Evolutionary conservation across 2,797 vertebrate species (phyloP).

Genomic region (Phoebastria nigripes): DNA sequence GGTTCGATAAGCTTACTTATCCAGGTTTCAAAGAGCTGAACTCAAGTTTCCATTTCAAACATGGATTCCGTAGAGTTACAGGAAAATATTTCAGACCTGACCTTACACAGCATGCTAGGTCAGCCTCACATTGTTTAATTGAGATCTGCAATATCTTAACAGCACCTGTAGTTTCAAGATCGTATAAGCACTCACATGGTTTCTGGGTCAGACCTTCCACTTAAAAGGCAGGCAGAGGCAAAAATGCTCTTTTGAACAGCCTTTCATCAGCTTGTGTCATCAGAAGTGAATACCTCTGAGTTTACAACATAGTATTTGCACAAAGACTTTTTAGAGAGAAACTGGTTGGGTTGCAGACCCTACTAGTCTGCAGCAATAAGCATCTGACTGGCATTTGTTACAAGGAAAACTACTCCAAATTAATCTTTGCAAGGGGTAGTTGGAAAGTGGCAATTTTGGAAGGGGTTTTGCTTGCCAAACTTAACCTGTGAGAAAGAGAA

Average conservation of each 20-base stretch:
- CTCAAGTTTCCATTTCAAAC: slow-evolving; percentile 38
- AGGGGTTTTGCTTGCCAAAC: background rate
- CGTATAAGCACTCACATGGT: background rate
- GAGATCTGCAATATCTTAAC: background rate
- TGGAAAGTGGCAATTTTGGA: background rate
- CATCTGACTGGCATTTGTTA: background rate
- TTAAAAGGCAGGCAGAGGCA: slow-evolving; percentile 21
- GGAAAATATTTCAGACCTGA: slow-evolving; percentile 11
- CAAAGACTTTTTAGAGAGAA: background rate
- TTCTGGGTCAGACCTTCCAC: slow-evolving; percentile 36
- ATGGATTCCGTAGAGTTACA: background rate
- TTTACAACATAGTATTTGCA: background rate
- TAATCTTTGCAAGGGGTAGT: background rate
- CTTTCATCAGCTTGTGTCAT: slow-evolving; percentile 14
- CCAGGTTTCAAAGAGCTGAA: slow-evolving; percentile 29
- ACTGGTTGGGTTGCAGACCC: background rate
- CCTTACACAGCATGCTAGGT: slow-evolving; percentile 17
- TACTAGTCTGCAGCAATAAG: background rate
- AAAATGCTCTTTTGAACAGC: background rate
- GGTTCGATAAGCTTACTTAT: background rate
- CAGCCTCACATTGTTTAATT: background rate
- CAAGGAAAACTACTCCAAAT: background rate
- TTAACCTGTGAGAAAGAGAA: background rate
- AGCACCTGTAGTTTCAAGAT: background rate
- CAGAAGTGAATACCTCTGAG: background rate